Evolutionary conservation across 2,888 invertebrate species (phyloP), one percentile per base, ranked within the genome.

Genomic region (Lycophotia porphyrea): DNA sequence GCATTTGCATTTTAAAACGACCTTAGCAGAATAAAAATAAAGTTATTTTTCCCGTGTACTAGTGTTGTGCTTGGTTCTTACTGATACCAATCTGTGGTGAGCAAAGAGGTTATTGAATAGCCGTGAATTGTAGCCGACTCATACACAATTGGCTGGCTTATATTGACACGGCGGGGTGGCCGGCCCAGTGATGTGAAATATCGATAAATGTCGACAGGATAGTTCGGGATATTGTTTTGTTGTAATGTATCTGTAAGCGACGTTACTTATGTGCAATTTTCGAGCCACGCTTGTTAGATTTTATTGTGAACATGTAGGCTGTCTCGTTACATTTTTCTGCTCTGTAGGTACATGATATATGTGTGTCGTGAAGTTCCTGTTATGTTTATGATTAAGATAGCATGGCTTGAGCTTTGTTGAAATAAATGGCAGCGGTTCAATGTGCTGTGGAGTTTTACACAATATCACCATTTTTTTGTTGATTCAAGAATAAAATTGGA

Each of bases 111-210:
- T 95, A 95, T 95, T 95, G 95, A 95, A 95, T 94, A 95, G 93
- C 92, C 90, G 91, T 92, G 92, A 93, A 94, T 93, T 92, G 93
- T 92, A 92, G 93, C 91, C 91, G 92, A 94, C 91, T 94, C 94
- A 93, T 93, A 93, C 91, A 94, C 95, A 95, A 95, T 95, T 95
- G 94, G 93, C 92, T 90, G 91, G 92, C 90, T 93, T 92, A 93
- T 94, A 94, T 93, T 92, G 93, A 93, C 95, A 90, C 95, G 93
- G 92, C 95, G 93, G 95, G 95, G 95, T 91, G 92, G 93, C 94
- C 89, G 66, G 71, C 80, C 78, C 90, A 93, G 93, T 91, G 93
- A 89, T 90, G 93, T 87, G 80, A 79, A 78, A 81, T 84, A 86
- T 88, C 86, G 82, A 87, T 87, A 82, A 84, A 84, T 80, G 82